Base-by-base conservation (phyloP, 2,113 vertebrate species). In the Semicossyphus pulcher region DNA sequence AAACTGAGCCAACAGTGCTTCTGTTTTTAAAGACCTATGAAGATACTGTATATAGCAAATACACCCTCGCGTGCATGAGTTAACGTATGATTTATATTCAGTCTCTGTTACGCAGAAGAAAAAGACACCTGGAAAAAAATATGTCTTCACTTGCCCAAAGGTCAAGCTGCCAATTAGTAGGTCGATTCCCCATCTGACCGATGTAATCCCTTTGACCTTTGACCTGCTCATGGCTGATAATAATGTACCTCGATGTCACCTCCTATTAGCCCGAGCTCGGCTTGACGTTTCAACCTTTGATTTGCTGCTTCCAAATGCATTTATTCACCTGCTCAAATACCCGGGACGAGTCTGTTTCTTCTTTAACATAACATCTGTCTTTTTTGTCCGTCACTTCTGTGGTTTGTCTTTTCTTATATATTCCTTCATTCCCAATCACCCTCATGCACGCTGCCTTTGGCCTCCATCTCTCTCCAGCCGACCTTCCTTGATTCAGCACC, bases 401-500 rank as follows among this genome's bases (percentile, higher is more conserved):
- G 51, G 37, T 60, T 70, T 65, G 36, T 48, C 34, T 77, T 48
- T 75, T 32, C 69, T 31, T 61, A 20, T 54, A 16, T 26, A 20
- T 20, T 71, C 36, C 8, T 59, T 42, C 2, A 62, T 39, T 53
- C 72, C 51, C 21, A 53, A 32, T 66, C 15, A 34, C 23, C 62
- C 36, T 56, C 47, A 21, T 58, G 44, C 54, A 58, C 18, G 26
- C 15, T 26, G 78, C 15, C 51, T 29, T 64, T 54, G 57, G 39
- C 29, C 64, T 76, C 58, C 16, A 61, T 72, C 36, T 28, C 32
- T 68, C 72, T 69, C 56, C 34, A 68, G 21, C 28, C 34, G 47
- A 63, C 65, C 49, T 68, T 62, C 54, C 41, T 78, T 54, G 36
- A 69, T 81, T 82, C 78, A 83, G 74, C 61, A 56, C 83, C 79